Conservation (phyloP, 2,113 vertebrate species). For the Muntiacus reevesi region DNA sequence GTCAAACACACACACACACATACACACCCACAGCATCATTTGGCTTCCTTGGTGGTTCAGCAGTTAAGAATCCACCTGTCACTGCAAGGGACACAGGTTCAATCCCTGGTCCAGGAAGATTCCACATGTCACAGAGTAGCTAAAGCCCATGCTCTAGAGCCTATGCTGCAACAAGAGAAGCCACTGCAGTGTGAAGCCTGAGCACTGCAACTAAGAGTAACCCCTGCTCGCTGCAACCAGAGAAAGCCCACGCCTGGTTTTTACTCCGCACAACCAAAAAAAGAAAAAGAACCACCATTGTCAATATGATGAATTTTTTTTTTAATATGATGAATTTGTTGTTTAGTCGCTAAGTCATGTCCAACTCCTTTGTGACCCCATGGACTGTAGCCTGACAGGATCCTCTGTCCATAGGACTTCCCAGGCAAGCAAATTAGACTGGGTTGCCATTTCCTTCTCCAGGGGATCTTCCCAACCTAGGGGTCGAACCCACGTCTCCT, state of each 20-base stretch:
- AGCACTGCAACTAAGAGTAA: background rate
- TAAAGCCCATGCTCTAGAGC: background rate
- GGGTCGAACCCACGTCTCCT: background rate
- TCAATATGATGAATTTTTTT: background rate
- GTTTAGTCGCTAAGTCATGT: background rate
- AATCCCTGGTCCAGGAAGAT: background rate
- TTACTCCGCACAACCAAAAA: background rate
- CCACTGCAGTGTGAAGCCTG: background rate
- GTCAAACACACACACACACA: background rate
- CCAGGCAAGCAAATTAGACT: background rate
- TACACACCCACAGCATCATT: background rate
- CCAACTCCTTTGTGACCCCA: background rate
- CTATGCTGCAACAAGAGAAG: background rate
- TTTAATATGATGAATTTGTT: background rate
- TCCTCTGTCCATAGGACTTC: background rate
- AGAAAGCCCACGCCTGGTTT: background rate
- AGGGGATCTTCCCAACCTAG: background rate
- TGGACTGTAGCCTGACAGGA: background rate
- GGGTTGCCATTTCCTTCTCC: background rate
- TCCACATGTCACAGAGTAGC: background rate
- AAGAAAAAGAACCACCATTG: background rate
- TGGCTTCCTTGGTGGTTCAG: background rate
- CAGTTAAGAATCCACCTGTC: background rate
- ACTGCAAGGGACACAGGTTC: background rate
- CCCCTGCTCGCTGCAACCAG: background rate